A percentile compares a stretch with the other conserved stretches of the same genome.
These are phyloP conservation scores for Apeltes quadracus DNA, from an alignment of 2,113 vertebrate genomes.

Conservation along the genomic window DNA sequence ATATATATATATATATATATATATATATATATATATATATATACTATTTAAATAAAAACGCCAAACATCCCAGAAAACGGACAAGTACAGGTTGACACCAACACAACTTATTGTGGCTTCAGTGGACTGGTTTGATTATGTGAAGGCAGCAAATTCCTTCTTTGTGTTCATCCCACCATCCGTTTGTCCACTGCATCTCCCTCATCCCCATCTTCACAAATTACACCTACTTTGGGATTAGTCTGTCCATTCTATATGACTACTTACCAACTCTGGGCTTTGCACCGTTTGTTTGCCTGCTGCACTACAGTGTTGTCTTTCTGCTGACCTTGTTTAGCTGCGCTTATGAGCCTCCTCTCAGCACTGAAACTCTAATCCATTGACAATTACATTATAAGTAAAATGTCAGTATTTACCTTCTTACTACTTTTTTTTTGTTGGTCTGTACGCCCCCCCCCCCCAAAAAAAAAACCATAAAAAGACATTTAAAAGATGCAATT, in stretches of 20 bases:
- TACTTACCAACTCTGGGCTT: constrained; percentile 64
- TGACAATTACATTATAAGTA: constrained; percentile 60
- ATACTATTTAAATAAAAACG: background rate
- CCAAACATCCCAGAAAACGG: constrained; percentile 13
- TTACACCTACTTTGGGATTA: constrained; percentile 83
- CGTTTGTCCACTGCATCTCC: constrained; percentile 33
- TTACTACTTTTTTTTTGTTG: background rate
- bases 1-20: no score
- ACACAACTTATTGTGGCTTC: constrained; percentile 17
- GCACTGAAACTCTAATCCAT: constrained; percentile 66
- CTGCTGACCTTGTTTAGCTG: constrained; percentile 74
- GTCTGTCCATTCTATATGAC: constrained; percentile 76
- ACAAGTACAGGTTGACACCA: background rate
- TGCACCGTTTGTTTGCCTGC: constrained; percentile 70
- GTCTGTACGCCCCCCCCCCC: constrained; percentile 50
- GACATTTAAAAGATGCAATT: constrained; percentile 85
- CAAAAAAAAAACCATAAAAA: no score
- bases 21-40: no score
- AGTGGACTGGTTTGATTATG: constrained; percentile 25
- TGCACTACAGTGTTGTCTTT: constrained; percentile 64
- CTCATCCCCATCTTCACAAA: constrained; percentile 52
- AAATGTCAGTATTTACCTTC: constrained; percentile 47
- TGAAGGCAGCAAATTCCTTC: constrained; percentile 16
- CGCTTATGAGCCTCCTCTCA: constrained; percentile 52
- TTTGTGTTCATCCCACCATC: constrained; percentile 34